A percentile compares a stretch with the other conserved stretches of the same genome.
These are phyloP conservation scores for Helleia helle DNA, from an alignment of 2,888 invertebrate species.

Conservation along the genomic window DNA sequence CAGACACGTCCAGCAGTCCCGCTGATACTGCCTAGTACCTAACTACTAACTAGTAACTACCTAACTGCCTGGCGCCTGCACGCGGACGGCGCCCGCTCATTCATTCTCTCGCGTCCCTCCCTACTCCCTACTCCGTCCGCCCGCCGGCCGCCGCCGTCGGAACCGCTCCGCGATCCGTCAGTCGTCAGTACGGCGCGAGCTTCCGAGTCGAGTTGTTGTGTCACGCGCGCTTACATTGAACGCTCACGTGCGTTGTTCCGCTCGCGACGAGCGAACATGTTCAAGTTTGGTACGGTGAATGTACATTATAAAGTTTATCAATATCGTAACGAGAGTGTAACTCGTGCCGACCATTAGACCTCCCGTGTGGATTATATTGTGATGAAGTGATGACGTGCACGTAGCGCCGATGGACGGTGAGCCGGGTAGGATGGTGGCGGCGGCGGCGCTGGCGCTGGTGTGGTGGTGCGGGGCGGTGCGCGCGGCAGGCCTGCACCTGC, in stretches of 20 bases:
- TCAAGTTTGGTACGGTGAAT: slow-evolving; percentile 9
- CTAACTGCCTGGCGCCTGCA: too few species aligned
- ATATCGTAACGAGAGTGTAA: neutral
- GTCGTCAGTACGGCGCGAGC: slow-evolving; percentile 25
- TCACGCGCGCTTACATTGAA: slow-evolving; percentile 9
- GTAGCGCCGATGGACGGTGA: slow-evolving; percentile 29
- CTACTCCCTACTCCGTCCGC: slow-evolving; percentile 2
- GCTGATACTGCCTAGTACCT: slow-evolving; percentile 5
- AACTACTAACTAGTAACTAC: too few species aligned
- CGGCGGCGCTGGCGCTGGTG: slow-evolving; percentile 21
- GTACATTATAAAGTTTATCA: neutral
- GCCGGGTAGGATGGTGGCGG: slow-evolving; percentile 24
- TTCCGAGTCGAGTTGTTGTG: slow-evolving; percentile 34
- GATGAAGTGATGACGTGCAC: neutral
- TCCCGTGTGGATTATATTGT: neutral
- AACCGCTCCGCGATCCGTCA: neutral
- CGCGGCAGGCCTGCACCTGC: slow-evolving; percentile 32
- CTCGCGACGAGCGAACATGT: slow-evolving; percentile 23
- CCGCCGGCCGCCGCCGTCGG: slow-evolving; percentile 9
- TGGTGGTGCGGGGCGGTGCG: slow-evolving; percentile 25
- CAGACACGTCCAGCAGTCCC: too few species aligned
- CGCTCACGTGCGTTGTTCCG: slow-evolving; percentile 36
- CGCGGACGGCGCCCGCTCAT: slow-evolving; percentile 73
- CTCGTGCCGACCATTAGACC: neutral
- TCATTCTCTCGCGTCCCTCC: neutral